These are phyloP conservation scores for Schizopygopsis pylzovi DNA, from an alignment of 2,797 vertebrate species.

Conservation along the genomic window DNA sequence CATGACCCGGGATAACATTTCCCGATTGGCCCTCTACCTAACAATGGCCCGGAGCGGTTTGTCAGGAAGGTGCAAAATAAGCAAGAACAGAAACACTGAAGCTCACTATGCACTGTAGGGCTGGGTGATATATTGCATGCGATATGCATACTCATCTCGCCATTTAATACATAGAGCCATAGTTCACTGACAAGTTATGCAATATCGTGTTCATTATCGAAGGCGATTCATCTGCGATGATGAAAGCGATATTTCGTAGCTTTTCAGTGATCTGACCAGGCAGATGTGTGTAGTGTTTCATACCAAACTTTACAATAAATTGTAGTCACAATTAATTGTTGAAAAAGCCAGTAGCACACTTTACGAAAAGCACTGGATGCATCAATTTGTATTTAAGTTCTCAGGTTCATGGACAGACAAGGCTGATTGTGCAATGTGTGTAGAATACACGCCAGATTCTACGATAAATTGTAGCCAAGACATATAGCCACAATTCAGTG, in stretches of 20 bases:
- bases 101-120: neutral
- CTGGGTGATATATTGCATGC: too few species aligned
- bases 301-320: too few species aligned
- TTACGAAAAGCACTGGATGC: neutral
- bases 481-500: neutral
- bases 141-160: too few species aligned
- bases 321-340: neutral
- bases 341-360: neutral
- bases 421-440: too few species aligned
- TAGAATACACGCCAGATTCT: neutral
- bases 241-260: too few species aligned
- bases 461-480: neutral
- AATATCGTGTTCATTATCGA: too few species aligned
- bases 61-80: conserved; percentile 23
- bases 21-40: neutral
- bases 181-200: too few species aligned
- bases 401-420: neutral
- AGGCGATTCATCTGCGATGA: too few species aligned
- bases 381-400: neutral
- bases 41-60: neutral
- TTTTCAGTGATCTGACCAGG: neutral
- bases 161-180: too few species aligned
- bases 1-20: neutral
- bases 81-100: conserved; percentile 56
- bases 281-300: neutral